Percentiles rank a stretch among this genome's conserved stretches.
Evolutionary conservation across 2,797 vertebrate genomes (phyloP).

Genomic region (Monodelphis domestica): DNA sequence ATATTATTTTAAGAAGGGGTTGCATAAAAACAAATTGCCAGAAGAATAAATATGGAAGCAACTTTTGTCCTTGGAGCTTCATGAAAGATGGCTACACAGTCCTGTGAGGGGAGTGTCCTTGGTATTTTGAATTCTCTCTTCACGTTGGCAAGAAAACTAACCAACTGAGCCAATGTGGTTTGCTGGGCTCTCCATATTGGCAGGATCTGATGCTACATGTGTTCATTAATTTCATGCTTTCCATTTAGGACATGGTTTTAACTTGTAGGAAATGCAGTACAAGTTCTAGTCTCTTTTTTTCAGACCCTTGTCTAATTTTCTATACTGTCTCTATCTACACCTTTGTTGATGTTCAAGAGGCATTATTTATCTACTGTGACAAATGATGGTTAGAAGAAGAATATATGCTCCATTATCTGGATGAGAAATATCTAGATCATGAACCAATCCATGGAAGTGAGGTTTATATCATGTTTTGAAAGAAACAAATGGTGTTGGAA

Average conservation of each 20-base stretch:
- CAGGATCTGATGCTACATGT: not conserved
- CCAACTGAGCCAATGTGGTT: conserved; percentile 46
- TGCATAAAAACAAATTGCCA: conserved; percentile 57
- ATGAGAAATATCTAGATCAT: not conserved
- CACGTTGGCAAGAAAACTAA: conserved; percentile 54
- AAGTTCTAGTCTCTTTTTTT: conserved; percentile 9
- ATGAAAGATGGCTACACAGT: conserved; percentile 76
- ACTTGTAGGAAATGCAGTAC: not conserved
- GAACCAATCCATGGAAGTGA: not conserved
- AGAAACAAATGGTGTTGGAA: not conserved
- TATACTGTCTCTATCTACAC: conserved; percentile 23
- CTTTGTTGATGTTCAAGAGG: not conserved
- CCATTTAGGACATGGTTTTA: conserved; percentile 11
- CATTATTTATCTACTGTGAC: conserved; percentile 40
- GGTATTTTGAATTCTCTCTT: conserved; percentile 70
- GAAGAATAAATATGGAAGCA: conserved; percentile 76
- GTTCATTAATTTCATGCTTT: conserved; percentile 35
- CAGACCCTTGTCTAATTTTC: not conserved
- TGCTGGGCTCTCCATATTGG: conserved; percentile 49
- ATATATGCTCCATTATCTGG: not conserved
- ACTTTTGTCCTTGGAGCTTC: conserved; percentile 77
- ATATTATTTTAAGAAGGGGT: not conserved
- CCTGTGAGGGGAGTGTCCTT: conserved; percentile 72
- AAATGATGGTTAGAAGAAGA: conserved; percentile 41
- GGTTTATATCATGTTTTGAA: not conserved